phyloP scores from a whole-genome alignment of 2,797 vertebrate species.

The Arctocebus calabarensis region DNA sequence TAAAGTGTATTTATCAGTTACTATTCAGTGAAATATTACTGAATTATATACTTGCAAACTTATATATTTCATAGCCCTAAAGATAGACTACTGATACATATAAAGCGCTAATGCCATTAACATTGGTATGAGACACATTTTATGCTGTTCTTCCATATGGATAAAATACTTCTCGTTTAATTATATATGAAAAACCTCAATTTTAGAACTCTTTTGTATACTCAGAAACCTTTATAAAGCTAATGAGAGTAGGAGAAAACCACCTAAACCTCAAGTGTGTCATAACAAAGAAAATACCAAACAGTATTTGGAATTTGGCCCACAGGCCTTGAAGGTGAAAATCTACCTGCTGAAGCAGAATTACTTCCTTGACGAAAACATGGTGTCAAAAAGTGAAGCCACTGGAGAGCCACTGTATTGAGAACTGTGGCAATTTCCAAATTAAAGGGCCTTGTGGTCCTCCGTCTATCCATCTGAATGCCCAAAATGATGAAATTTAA shows the following conservation, averaged over 20 bases:
- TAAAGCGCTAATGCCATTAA: neutral
- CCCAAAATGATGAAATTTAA: constrained; percentile 9
- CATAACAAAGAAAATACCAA: neutral
- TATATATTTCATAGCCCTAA: neutral
- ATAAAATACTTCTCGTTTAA: constrained; percentile 48
- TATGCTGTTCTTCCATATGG: neutral
- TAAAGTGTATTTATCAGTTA: constrained; percentile 56
- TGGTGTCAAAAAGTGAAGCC: neutral
- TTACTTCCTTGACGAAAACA: neutral
- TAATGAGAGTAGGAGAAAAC: neutral
- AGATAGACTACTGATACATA: neutral
- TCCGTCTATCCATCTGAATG: neutral
- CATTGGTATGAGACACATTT: neutral
- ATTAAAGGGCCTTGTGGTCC: neutral
- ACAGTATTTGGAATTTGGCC: neutral
- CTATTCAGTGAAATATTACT: neutral
- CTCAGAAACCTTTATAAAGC: constrained; percentile 32
- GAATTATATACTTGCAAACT: neutral
- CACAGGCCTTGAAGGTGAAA: neutral
- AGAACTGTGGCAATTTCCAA: constrained; percentile 11
- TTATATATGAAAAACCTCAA: neutral
- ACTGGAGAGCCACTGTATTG: neutral
- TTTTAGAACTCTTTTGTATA: constrained; percentile 27
- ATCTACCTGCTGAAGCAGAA: constrained; percentile 3
- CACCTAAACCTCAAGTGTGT: neutral